These are phyloP conservation scores for Melanerpes aurifrons DNA, from an alignment of 2,113 vertebrate species.

Conservation along the genomic window DNA sequence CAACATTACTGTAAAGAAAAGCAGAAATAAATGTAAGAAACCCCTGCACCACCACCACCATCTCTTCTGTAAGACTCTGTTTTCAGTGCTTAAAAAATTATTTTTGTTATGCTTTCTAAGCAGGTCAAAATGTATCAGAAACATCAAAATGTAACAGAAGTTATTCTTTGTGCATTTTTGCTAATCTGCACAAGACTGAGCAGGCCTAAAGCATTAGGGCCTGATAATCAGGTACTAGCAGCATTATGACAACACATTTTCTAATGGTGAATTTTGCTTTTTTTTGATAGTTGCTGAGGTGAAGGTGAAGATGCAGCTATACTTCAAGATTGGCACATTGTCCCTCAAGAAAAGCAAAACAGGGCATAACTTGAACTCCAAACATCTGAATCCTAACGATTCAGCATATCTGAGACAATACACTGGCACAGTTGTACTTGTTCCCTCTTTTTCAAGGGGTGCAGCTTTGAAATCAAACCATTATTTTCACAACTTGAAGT, in stretches of 20 bases:
- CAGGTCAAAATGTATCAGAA: background rate
- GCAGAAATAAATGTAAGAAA: background rate
- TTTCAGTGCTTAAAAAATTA: background rate
- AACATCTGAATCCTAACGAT: background rate
- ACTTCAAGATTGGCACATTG: background rate
- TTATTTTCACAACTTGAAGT: background rate
- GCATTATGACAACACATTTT: background rate
- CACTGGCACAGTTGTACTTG: background rate
- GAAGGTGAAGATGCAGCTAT: background rate
- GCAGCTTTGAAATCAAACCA: background rate
- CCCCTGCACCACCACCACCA: accelerated
- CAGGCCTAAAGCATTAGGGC: background rate
- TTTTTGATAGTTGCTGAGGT: background rate
- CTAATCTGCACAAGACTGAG: background rate
- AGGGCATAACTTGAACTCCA: background rate
- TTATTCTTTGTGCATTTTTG: background rate
- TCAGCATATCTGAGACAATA: background rate
- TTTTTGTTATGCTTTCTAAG: background rate
- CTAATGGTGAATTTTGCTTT: background rate
- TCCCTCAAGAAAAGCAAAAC: background rate
- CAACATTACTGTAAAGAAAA: background rate
- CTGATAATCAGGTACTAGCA: background rate
- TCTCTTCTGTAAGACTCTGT: background rate
- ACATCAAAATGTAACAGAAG: background rate
- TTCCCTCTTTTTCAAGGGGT: background rate